phyloP scores from a whole-genome alignment of 1,140 invertebrate genomes.

The Scaptodrosophila lebanonensis region DNA sequence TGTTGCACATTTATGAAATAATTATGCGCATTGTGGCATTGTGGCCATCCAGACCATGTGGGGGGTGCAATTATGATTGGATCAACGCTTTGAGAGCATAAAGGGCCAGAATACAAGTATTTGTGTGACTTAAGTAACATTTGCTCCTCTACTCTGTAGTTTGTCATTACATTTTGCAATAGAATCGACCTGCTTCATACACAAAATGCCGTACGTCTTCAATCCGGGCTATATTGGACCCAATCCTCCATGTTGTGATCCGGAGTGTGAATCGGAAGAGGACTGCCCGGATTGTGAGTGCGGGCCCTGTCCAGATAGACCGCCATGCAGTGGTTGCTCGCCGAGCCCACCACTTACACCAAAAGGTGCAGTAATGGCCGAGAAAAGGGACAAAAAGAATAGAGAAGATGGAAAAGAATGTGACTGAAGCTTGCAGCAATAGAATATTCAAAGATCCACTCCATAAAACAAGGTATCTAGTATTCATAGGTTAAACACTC shows the following conservation, averaged over 20 bases:
- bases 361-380: too few relatives aligned
- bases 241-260: constrained; percentile 51
- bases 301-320: constrained; percentile 33
- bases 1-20: constrained; percentile 70
- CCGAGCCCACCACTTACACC: neutral
- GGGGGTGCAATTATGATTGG: constrained; percentile 22
- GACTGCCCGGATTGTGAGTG: constrained; percentile 34
- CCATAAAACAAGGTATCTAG: too few relatives aligned
- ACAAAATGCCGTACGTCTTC: constrained; percentile 45
- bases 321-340: constrained; percentile 27
- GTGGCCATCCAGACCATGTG: neutral
- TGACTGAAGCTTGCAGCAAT: too few relatives aligned
- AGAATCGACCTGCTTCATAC: constrained; percentile 20
- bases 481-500: too few relatives aligned
- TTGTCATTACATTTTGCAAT: constrained; percentile 14
- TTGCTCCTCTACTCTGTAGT: constrained; percentile 21
- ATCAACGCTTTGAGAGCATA: constrained; percentile 35
- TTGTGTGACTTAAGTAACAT: constrained; percentile 20
- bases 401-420: too few relatives aligned
- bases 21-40: constrained; percentile 46
- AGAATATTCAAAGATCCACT: too few relatives aligned
- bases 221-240: constrained; percentile 61
- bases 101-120: constrained; percentile 11
- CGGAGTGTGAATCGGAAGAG: constrained; percentile 25
- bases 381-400: too few relatives aligned